phyloP scores from a whole-genome alignment of 2,888 invertebrate genomes.

The Blastobasis lacticolella region DNA sequence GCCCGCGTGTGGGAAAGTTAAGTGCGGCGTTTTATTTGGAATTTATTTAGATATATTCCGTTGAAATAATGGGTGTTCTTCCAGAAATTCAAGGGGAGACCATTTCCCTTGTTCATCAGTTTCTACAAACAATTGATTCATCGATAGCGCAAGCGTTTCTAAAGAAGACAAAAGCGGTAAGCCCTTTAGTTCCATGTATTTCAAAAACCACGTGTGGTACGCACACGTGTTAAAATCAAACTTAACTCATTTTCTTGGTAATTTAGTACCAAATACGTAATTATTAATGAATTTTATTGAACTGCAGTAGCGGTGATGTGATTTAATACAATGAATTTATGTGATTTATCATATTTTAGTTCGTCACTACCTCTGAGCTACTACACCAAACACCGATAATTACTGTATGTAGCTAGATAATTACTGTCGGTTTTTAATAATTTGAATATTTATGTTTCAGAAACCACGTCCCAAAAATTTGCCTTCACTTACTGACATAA shows the following conservation, averaged over 20 bases:
- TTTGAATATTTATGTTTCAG: conserved; percentile 59
- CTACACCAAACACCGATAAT: neutral
- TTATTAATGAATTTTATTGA: no score
- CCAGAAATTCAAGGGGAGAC: conserved; percentile 37
- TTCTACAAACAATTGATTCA: conserved; percentile 77
- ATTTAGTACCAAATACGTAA: no score
- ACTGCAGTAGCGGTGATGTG: neutral
- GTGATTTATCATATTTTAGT: conserved; percentile 4
- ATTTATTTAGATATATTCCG: neutral
- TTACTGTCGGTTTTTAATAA: neutral
- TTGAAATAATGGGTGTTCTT: conserved; percentile 37
- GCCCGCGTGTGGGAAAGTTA: no score
- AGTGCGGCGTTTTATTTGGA: no score
- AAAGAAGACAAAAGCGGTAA: conserved; percentile 84
- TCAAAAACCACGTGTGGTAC: conserved; percentile 49
- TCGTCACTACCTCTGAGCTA: conserved; percentile 21
- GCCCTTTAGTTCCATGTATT: conserved; percentile 31
- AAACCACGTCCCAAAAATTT: conserved; percentile 76
- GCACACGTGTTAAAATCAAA: conserved; percentile 39
- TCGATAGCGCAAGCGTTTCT: conserved; percentile 79
- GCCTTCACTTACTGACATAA: conserved; percentile 77
- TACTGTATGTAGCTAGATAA: neutral
- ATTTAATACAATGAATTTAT: neutral
- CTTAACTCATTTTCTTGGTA: neutral
- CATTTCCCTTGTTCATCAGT: conserved; percentile 78